Evolutionary conservation across 2,113 vertebrate species (phyloP), one percentile per base, ranked within the genome.

Genomic region (Bombycilla garrulus): DNA sequence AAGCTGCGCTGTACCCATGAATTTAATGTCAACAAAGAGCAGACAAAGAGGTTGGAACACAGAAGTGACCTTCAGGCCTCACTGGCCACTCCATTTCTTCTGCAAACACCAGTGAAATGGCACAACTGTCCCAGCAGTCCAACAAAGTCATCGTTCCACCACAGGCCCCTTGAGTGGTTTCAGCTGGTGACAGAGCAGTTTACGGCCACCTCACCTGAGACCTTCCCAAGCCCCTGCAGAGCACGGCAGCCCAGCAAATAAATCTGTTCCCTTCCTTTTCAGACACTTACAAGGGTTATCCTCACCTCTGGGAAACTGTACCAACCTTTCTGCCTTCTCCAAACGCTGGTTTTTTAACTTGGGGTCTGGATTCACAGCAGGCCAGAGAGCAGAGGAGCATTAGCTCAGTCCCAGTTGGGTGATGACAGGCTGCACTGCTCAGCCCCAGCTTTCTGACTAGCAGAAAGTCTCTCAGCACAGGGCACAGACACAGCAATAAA

Each of bases 1-100:
- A 18, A 77, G 58, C 7, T 61, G 50, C 45, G n/a, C 56, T 6
- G 2, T 7, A 28, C 15, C 0, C 0, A 6, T 26, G 19, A 44
- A 48, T 65, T 73, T 25, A 38, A 22, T 4, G 28, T 31, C 64
- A 58, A 15, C 42, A 31, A 35, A 6, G 71, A 44, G 79, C 0
- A 73, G 64, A n/a, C 36, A 61, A 38, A 51, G 54, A 29, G n/a
- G 45, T 0, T 77, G 64, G 31, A 77, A 51, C 7, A 51, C 11
- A 56, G 5, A 69, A 77, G 67, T 1, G 4, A 69, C 45, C 48
- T 76, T 72, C 66, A 56, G 53, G 57, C 16, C 58, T 64, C 26
- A 16, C 29, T 26, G 29, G 11, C 20, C 21, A 12, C 57, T 56
- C 29, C 29, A n/a, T 33, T 57, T 79, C 82, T 67, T 60, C 82